Base-by-base conservation (phyloP, 2,113 vertebrate species). In the Numenius arquata region DNA sequence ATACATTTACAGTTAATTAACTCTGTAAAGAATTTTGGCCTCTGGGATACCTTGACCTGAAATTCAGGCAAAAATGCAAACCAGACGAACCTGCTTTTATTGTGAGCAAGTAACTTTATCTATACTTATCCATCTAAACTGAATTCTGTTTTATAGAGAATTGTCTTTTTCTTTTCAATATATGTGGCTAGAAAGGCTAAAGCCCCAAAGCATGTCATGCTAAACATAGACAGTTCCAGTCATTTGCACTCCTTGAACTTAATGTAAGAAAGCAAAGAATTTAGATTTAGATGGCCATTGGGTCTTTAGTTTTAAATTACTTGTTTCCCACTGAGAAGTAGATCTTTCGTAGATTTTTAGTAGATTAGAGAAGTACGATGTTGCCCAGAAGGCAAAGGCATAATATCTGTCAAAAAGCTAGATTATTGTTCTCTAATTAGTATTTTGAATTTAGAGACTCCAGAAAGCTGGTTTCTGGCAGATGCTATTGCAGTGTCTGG, bases 221-320 rank as follows among this genome's bases (percentile, higher is more conserved):
- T 95, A 59, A 92, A 75, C 40, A 66, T 62, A 34, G 34, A 11
- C 18, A 19, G 8, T 74, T 89, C 48, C 82, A 77, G 75, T 72
- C 30, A 89, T 90, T 95, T 76, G 52, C 20, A 45, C 38, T 75
- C 76, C 92, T 97, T 95, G 82, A 95, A 80, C 29, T 93, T 90
- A 80, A 78, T 77, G 75, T 48, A 92, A 89, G 92, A 90, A 92
- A 93, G 55, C 2, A 47, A 85, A 67, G 38, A 86, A 66, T 88
- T 95, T 56, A 68, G 65, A 93, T 78, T 74, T 90, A 89, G 73
- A 71, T 88, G 43, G 34, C 32, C 75, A 90, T 90, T 89, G 66
- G 38, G 70, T 84, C 76, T 92, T 55, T 12, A 86, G 36, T 80
- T 96, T 87, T 30, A 90, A 89, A 80, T 84, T 2, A 32, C 32